These are phyloP conservation scores for Mustela lutreola DNA, from an alignment of 2,113 vertebrate species.

Conservation along the genomic window DNA sequence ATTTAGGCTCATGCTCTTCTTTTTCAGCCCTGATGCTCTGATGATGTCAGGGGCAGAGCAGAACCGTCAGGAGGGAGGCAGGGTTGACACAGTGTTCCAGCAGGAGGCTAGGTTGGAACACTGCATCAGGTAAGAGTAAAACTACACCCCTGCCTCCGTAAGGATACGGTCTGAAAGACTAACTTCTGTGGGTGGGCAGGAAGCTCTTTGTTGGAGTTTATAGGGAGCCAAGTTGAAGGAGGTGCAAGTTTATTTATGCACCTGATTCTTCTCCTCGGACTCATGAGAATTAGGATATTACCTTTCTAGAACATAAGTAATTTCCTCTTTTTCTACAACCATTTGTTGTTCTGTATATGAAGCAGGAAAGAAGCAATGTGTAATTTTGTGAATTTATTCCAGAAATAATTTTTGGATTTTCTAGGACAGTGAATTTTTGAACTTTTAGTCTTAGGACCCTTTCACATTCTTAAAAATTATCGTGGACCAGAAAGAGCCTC, in stretches of 20 bases:
- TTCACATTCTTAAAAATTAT: slow-evolving; percentile 49
- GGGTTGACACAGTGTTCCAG: slow-evolving; percentile 74
- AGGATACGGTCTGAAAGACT: slow-evolving; percentile 36
- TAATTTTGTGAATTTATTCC: slow-evolving; percentile 6
- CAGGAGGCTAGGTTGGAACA: slow-evolving; percentile 75
- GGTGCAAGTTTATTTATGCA: neutral
- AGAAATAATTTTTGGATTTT: slow-evolving; percentile 42
- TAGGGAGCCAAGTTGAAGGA: neutral
- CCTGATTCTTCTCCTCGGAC: neutral
- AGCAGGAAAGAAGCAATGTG: neutral
- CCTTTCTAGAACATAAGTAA: slow-evolving; percentile 21
- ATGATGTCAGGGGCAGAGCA: slow-evolving; percentile 74
- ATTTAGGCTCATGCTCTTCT: slow-evolving; percentile 74
- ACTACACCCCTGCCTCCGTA: slow-evolving; percentile 46
- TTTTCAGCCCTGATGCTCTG: slow-evolving; percentile 78
- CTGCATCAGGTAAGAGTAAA: slow-evolving; percentile 71
- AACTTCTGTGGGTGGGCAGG: neutral
- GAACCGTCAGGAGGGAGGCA: slow-evolving; percentile 68
- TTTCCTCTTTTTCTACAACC: slow-evolving; percentile 7
- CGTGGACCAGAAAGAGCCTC: neutral
- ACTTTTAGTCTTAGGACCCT: neutral
- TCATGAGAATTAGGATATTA: neutral
- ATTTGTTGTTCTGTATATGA: slow-evolving; percentile 20
- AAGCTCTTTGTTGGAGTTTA: neutral
- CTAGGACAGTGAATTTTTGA: slow-evolving; percentile 22